Conservation (phyloP, 2,797 vertebrate species). For the Rhynchonycteris naso region DNA sequence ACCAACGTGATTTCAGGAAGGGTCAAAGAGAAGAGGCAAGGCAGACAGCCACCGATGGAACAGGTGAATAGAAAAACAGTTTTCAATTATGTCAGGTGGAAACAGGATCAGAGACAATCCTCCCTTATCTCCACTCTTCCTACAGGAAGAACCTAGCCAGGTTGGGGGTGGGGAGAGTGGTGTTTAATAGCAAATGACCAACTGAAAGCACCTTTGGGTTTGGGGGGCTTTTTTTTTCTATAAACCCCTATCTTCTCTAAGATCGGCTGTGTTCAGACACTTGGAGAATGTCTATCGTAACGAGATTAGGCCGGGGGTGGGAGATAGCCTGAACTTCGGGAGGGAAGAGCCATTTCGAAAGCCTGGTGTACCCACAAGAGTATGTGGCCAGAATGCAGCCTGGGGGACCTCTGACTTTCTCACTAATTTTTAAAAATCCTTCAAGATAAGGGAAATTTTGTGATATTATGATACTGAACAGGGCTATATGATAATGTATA, state of each 20-base stretch:
- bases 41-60: fast-evolving
- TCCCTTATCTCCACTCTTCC: background rate
- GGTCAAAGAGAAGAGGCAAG: background rate
- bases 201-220: background rate
- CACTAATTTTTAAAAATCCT: background rate
- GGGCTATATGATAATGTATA: background rate
- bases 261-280: background rate
- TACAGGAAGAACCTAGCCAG: background rate
- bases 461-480: background rate
- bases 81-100: background rate
- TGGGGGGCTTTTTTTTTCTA: background rate
- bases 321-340: background rate
- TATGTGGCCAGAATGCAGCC: background rate
- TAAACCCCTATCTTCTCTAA: background rate
- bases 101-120: background rate
- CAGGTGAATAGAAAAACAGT: background rate
- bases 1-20: background rate
- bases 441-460: background rate
- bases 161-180: fast-evolving
- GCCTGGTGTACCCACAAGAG: too few species aligned
- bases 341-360: background rate
- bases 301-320: background rate
- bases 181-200: background rate
- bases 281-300: background rate
- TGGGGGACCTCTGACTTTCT: background rate